These are phyloP conservation scores for Pelobates cultripes DNA, from an alignment of 2,797 vertebrate genomes.

Conservation along the genomic window DNA sequence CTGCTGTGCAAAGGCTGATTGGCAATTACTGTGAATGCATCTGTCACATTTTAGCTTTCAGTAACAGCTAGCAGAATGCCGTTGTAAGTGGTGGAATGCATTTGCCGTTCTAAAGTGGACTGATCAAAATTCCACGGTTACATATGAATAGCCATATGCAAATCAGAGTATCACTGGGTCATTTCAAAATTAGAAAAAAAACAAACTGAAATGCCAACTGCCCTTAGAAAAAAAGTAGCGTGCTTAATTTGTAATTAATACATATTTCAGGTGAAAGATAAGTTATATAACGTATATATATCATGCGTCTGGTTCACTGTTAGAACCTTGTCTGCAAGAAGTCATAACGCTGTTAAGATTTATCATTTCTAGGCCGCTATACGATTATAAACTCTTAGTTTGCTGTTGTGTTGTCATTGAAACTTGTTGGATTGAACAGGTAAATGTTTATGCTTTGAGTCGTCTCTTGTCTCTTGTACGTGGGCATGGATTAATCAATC, in stretches of 20 bases:
- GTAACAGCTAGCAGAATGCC: conserved; percentile 62
- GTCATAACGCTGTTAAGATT: too few relatives aligned
- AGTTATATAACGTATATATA: background rate
- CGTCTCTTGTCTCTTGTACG: too few relatives aligned
- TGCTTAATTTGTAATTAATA: conserved; percentile 31
- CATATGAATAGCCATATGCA: conserved; percentile 56
- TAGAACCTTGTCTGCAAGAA: too few relatives aligned
- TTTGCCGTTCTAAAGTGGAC: conserved; percentile 62
- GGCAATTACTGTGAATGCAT: conserved; percentile 73
- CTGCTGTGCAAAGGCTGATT: conserved; percentile 65
- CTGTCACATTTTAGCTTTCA: conserved; percentile 71
- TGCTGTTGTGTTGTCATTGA: too few relatives aligned
- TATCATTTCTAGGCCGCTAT: too few relatives aligned
- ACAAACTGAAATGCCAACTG: background rate
- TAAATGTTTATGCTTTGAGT: too few relatives aligned
- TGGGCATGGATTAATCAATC: too few relatives aligned
- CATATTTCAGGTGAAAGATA: conserved; percentile 1
- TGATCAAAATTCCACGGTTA: conserved; percentile 62
- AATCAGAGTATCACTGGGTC: conserved; percentile 56
- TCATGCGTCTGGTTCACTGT: too few relatives aligned
- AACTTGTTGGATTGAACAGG: too few relatives aligned
- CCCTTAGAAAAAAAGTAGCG: background rate
- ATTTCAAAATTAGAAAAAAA: background rate
- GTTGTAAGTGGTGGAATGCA: conserved; percentile 61
- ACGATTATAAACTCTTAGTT: too few relatives aligned